A percentile compares a stretch with the other conserved stretches of the same genome.
These are phyloP conservation scores for Hydrolagus affinis DNA, from an alignment of 2,113 vertebrate species.

Conservation along the genomic window DNA sequence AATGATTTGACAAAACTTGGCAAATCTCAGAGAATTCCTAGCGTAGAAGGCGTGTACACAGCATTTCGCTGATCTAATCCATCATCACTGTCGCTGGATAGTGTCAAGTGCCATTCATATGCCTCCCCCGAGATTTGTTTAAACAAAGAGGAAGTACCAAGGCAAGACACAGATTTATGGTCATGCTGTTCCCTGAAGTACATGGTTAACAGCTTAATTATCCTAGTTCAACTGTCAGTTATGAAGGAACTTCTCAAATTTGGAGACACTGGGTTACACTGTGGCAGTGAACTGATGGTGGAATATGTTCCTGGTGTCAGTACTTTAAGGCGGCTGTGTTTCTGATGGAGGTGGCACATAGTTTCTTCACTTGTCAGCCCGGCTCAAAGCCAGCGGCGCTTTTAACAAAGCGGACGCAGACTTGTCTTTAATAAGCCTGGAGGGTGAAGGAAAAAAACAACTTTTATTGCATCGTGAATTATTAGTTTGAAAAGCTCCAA, in stretches of 20 bases:
- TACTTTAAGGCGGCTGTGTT: constrained; percentile 16
- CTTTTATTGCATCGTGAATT: neutral
- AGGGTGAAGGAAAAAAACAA: neutral
- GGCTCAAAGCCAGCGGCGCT: neutral
- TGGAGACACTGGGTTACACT: constrained; percentile 16
- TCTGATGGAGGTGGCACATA: constrained; percentile 12
- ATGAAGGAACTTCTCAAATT: constrained; percentile 45
- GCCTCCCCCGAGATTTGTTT: constrained; percentile 52
- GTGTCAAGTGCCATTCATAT: constrained; percentile 62
- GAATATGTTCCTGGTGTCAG: constrained; percentile 29
- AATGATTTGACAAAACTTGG: constrained; percentile 39
- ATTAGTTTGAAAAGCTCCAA: neutral
- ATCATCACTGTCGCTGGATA: constrained; percentile 49
- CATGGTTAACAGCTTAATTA: constrained; percentile 68
- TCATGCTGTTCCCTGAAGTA: constrained; percentile 59
- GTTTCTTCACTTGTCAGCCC: constrained; percentile 26
- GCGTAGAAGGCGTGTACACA: constrained; percentile 57
- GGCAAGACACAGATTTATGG: constrained; percentile 56
- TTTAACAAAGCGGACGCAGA: neutral
- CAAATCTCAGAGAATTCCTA: constrained; percentile 41
- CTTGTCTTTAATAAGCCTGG: neutral
- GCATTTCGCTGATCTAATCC: constrained; percentile 56
- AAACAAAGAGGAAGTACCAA: constrained; percentile 52
- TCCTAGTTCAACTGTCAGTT: constrained; percentile 56
- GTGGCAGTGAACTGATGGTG: constrained; percentile 29